A percentile compares a stretch with the other conserved stretches of the same genome.
phyloP scores from a whole-genome alignment of 2,888 invertebrate species.

The Cancer borealis region DNA sequence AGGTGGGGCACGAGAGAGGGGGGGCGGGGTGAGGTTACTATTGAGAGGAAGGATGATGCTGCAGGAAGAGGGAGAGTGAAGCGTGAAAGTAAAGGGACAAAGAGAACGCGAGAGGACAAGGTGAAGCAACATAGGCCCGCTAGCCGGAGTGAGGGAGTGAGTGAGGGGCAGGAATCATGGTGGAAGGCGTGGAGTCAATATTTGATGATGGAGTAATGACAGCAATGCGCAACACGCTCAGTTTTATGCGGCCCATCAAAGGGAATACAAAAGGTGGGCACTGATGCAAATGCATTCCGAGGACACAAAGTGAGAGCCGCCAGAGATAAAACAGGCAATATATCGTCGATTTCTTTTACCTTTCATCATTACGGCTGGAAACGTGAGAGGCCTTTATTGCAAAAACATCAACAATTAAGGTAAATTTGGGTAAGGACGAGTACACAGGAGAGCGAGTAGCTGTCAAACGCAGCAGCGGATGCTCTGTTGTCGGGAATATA shows the following conservation, averaged over 20 bases:
- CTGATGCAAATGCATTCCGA: constrained; percentile 49
- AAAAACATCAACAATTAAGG: constrained; percentile 40
- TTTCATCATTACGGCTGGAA: constrained; percentile 28
- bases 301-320: constrained; percentile 45
- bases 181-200: constrained; percentile 27
- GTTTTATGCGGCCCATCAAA: constrained; percentile 58
- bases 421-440: background rate
- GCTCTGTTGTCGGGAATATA: background rate
- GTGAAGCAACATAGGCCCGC: background rate
- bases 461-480: background rate
- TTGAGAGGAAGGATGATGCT: background rate
- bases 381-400: constrained; percentile 30
- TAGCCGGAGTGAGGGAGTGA: background rate
- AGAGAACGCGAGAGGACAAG: background rate
- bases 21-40: background rate
- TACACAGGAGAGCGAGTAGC: constrained; percentile 18
- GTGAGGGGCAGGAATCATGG: background rate
- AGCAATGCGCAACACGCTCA: constrained; percentile 42
- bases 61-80: background rate
- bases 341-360: constrained; percentile 43
- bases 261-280: constrained; percentile 57
- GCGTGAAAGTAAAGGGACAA: background rate
- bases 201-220: constrained; percentile 58
- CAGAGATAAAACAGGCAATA: constrained; percentile 40
- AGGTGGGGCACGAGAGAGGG: background rate